These are phyloP conservation scores for Drosophila dunni DNA, from an alignment of 1,140 invertebrate genomes.

Conservation along the genomic window DNA sequence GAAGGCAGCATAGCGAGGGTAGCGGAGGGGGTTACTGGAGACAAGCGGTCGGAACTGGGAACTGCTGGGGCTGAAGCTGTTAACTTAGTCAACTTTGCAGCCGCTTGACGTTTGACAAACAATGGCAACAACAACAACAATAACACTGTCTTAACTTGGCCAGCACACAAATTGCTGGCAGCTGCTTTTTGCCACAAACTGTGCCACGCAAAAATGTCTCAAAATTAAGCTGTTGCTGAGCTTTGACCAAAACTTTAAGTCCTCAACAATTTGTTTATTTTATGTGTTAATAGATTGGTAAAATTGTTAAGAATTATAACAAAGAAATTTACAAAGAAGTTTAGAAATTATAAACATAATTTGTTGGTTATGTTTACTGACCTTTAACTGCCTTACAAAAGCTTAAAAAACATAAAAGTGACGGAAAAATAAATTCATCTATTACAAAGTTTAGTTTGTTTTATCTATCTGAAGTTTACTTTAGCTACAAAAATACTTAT, in stretches of 20 bases:
- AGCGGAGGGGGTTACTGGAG: not conserved
- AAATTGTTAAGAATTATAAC: not conserved
- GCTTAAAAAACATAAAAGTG: too few relatives aligned
- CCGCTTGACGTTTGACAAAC: conserved; percentile 73
- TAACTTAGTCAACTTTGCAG: conserved; percentile 63
- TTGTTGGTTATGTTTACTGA: too few relatives aligned
- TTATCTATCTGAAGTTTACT: too few relatives aligned
- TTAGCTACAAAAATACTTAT: too few relatives aligned
- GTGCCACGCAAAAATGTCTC: conserved; percentile 3
- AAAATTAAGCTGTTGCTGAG: conserved; percentile 12
- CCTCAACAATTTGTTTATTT: not conserved
- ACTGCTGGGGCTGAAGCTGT: conserved; percentile 39
- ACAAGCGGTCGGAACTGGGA: conserved; percentile 10
- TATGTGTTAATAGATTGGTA: not conserved
- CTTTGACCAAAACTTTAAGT: conserved; percentile 7
- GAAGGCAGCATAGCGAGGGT: not conserved
- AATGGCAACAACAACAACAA: conserved; percentile 40
- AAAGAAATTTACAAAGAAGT: not conserved
- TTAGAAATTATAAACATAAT: not conserved
- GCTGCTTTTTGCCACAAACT: conserved; percentile 34
- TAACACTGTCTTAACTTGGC: conserved; percentile 45
- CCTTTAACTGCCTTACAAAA: too few relatives aligned
- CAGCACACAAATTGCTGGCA: conserved; percentile 42
- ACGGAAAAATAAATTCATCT: too few relatives aligned
- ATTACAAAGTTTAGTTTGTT: too few relatives aligned